phyloP scores from a whole-genome alignment of 2,888 invertebrate genomes.

The Synanthedon vespiformis region DNA sequence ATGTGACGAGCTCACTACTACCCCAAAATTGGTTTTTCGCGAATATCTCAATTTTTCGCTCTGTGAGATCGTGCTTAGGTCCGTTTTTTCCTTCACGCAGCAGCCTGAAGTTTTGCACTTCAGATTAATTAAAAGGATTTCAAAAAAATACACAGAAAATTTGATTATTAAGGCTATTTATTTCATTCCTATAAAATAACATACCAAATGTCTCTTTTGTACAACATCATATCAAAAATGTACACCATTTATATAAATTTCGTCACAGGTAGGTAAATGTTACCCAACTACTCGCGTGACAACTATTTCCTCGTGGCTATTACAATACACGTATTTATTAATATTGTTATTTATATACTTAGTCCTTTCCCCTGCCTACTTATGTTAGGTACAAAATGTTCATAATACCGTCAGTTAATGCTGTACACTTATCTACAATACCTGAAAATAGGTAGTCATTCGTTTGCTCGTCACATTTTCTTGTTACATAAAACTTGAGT shows the following conservation, averaged over 20 bases:
- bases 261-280: slow-evolving; percentile 68
- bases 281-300: slow-evolving; percentile 59
- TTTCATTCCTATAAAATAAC: slow-evolving; percentile 73
- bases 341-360: slow-evolving; percentile 31
- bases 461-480: too few relatives aligned
- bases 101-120: too few relatives aligned
- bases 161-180: slow-evolving; percentile 64
- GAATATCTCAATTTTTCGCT: too few relatives aligned
- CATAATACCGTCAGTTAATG: slow-evolving; percentile 32
- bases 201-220: slow-evolving; percentile 73
- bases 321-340: slow-evolving; percentile 40
- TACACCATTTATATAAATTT: slow-evolving; percentile 71
- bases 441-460: neutral
- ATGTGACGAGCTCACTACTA: too few relatives aligned
- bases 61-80: too few relatives aligned
- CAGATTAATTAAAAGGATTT: too few relatives aligned
- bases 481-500: too few relatives aligned
- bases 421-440: slow-evolving; percentile 57
- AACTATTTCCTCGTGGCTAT: slow-evolving; percentile 43
- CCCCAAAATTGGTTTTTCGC: too few relatives aligned
- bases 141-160: neutral
- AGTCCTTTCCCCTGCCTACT: slow-evolving; percentile 54
- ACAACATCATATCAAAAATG: slow-evolving; percentile 72
- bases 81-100: too few relatives aligned
- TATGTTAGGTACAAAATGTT: slow-evolving; percentile 43